These are phyloP conservation scores for Uloborus diversus DNA, from an alignment of 1,140 invertebrate genomes.

Conservation along the genomic window DNA sequence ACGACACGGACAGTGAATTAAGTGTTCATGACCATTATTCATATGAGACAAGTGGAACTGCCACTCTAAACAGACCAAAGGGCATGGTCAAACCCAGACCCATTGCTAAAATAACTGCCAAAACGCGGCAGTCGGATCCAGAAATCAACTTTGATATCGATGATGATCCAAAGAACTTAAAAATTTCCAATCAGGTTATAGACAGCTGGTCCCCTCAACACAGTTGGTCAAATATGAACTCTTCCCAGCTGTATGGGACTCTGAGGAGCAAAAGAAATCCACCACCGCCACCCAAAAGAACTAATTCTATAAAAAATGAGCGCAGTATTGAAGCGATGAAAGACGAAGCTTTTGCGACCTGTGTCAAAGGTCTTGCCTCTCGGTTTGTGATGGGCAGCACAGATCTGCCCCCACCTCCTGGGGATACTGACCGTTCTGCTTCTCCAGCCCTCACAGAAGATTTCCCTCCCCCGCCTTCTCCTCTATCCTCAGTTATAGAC, in stretches of 20 bases:
- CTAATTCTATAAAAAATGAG: constrained; percentile 66
- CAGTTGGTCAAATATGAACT: constrained; percentile 53
- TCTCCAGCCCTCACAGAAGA: constrained; percentile 63
- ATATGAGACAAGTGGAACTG: constrained; percentile 70
- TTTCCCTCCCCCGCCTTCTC: constrained; percentile 67
- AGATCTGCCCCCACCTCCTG: constrained; percentile 57
- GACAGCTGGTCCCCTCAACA: constrained; percentile 48
- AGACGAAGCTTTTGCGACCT: constrained; percentile 66
- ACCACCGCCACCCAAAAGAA: constrained; percentile 85
- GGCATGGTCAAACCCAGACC: constrained; percentile 79
- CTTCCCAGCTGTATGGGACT: constrained; percentile 59
- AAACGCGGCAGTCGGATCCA: constrained; percentile 48
- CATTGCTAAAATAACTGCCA: constrained; percentile 78
- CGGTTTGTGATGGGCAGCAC: constrained; percentile 62
- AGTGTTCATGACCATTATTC: constrained; percentile 51
- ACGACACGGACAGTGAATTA: constrained; percentile 69
- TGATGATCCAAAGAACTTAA: constrained; percentile 42
- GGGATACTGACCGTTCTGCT: constrained; percentile 58
- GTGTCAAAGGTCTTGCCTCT: constrained; percentile 67
- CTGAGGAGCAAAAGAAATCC: constrained; percentile 72
- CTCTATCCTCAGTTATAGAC: constrained; percentile 61
- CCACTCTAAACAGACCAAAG: constrained; percentile 84
- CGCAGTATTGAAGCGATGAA: constrained; percentile 58
- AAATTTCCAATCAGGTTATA: constrained; percentile 26
- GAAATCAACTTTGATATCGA: constrained; percentile 47